A percentile compares a stretch with the other conserved stretches of the same genome.
Conservation (phyloP, 2,113 vertebrate genomes). For the Phyllostomus discolor region DNA sequence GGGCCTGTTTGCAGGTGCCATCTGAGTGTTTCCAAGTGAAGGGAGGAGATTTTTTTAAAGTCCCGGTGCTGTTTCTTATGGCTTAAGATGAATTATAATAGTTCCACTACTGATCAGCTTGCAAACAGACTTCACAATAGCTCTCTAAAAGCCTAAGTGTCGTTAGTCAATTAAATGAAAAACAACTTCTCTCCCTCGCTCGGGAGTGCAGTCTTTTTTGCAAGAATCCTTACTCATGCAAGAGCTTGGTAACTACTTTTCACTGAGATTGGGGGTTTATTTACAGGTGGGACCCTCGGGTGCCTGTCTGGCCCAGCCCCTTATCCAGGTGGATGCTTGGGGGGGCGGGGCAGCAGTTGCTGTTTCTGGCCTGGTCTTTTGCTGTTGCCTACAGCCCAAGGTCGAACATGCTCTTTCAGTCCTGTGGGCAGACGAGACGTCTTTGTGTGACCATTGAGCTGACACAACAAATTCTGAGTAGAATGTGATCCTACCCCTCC, state of each 20-base stretch:
- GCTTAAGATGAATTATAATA: too few species aligned
- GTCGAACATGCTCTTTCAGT: not conserved
- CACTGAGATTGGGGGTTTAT: not conserved
- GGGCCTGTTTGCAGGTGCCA: not conserved
- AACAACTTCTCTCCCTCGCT: not conserved
- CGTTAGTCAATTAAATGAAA: not conserved
- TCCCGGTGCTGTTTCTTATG: not conserved
- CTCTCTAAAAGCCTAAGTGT: not conserved
- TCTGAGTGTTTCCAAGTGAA: not conserved
- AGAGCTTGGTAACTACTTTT: not conserved
- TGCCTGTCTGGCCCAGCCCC: not conserved
- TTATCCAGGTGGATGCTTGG: not conserved
- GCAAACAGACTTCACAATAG: not conserved
- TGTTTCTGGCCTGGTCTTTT: not conserved
- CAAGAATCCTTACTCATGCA: not conserved
- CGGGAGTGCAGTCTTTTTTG: not conserved
- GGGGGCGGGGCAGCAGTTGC: fast-evolving
- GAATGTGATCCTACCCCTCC: fast-evolving
- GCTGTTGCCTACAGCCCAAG: not conserved
- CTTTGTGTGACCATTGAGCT: not conserved
- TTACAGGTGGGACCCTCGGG: not conserved
- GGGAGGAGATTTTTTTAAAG: not conserved
- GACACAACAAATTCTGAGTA: not conserved
- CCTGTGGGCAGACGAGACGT: not conserved
- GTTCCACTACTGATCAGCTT: not conserved